Evolutionary conservation across 2,888 invertebrate genomes (phyloP).

Genomic region (Bibio marci): DNA sequence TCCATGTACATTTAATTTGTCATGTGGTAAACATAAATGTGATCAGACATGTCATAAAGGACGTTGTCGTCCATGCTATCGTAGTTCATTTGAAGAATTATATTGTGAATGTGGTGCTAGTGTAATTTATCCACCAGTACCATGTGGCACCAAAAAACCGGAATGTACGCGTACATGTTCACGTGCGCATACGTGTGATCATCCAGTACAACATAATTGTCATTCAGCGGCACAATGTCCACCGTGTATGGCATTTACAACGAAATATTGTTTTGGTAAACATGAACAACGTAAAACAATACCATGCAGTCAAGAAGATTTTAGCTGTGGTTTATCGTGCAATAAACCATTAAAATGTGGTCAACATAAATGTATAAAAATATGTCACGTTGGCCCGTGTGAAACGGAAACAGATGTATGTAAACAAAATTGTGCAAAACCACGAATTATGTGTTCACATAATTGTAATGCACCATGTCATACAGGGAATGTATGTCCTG

Average conservation of each 20-base stretch:
- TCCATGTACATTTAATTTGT: slow-evolving; percentile 62
- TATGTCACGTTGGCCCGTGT: slow-evolving; percentile 63
- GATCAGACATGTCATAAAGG: slow-evolving; percentile 80
- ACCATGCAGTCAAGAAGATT: slow-evolving; percentile 47
- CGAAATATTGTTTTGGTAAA: slow-evolving; percentile 64
- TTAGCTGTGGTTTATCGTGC: slow-evolving; percentile 84
- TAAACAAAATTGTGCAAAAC: slow-evolving; percentile 58
- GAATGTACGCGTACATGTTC: slow-evolving; percentile 61
- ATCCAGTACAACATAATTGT: slow-evolving; percentile 54
- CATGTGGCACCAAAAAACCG: slow-evolving; percentile 81
- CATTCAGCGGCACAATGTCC: slow-evolving; percentile 57
- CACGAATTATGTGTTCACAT: slow-evolving; percentile 62
- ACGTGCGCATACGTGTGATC: slow-evolving; percentile 58
- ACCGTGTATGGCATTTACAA: slow-evolving; percentile 74
- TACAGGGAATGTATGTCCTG: slow-evolving; percentile 45
- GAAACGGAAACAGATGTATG: slow-evolving; percentile 49
- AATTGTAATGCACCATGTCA: slow-evolving; percentile 75
- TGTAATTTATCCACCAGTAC: slow-evolving; percentile 77
- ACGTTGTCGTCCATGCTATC: slow-evolving; percentile 59
- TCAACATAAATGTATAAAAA: slow-evolving; percentile 64
- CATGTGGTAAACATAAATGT: slow-evolving; percentile 82
- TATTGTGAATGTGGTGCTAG: slow-evolving; percentile 79
- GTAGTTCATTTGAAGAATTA: slow-evolving; percentile 72
- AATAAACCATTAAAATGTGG: slow-evolving; percentile 64
- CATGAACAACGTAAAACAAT: slow-evolving; percentile 78